Percentiles rank a stretch among this genome's conserved stretches.
Evolutionary conservation across 2,888 invertebrate genomes (phyloP).

Genomic region (Nebria brevicollis): DNA sequence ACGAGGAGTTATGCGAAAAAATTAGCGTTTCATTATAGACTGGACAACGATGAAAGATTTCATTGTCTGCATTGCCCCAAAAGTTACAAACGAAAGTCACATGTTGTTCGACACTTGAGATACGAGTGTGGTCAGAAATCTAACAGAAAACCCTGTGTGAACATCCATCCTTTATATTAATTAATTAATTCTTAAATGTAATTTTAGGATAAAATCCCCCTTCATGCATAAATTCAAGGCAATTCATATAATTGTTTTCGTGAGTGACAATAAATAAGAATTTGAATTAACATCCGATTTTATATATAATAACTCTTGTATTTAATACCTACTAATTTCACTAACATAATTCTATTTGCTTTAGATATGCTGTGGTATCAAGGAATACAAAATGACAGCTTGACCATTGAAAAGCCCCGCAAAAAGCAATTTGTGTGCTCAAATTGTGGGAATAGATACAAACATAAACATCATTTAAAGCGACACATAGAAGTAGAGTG

Average conservation of each 20-base stretch:
- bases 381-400: conserved; percentile 34
- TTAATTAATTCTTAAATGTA: background rate
- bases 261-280: no score
- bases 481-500: conserved; percentile 51
- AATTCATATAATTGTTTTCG: no score
- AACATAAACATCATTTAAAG: conserved; percentile 46
- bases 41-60: conserved; percentile 31
- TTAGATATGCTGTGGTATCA: conserved; percentile 42
- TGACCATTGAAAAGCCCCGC: background rate
- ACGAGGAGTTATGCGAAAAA: conserved; percentile 30
- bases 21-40: conserved; percentile 37
- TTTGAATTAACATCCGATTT: background rate
- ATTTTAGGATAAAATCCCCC: no score
- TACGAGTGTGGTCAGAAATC: conserved; percentile 66
- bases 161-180: background rate
- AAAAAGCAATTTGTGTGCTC: conserved; percentile 46
- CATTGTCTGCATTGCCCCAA: conserved; percentile 49
- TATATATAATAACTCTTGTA: conserved; percentile 7
- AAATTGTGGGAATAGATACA: conserved; percentile 48
- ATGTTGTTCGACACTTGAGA: conserved; percentile 67
- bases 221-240: no score
- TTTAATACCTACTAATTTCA: background rate
- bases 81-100: conserved; percentile 50
- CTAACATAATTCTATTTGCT: conserved; percentile 38
- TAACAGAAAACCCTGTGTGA: background rate